A percentile compares a stretch with the other conserved stretches of the same genome.
These are phyloP conservation scores for Callitettix versicolor DNA, from an alignment of 1,140 invertebrate genomes.

Conservation along the genomic window DNA sequence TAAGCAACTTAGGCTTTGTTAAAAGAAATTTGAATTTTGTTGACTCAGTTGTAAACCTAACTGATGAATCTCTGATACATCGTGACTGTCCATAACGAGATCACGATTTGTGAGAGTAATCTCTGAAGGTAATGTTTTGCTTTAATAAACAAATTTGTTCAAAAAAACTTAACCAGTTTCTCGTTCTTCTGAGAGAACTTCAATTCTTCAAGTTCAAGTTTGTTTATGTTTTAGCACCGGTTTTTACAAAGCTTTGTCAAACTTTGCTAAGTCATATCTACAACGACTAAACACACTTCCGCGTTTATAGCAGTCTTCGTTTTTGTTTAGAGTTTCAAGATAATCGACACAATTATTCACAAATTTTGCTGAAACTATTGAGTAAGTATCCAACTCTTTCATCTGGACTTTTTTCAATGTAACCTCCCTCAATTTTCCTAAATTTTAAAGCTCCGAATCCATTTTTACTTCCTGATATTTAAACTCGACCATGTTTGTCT, in stretches of 20 bases:
- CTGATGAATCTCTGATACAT: slow-evolving; percentile 68
- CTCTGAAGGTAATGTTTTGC: slow-evolving; percentile 76
- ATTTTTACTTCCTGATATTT: slow-evolving; percentile 51
- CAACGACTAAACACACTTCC: slow-evolving; percentile 65
- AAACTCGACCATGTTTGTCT: slow-evolving; percentile 51
- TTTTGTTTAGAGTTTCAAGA: slow-evolving; percentile 18
- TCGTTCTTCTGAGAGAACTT: slow-evolving; percentile 57
- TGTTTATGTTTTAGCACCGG: slow-evolving; percentile 46
- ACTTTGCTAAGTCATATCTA: slow-evolving; percentile 59
- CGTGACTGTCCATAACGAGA: slow-evolving; percentile 70
- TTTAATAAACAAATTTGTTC: slow-evolving; percentile 70
- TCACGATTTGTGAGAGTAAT: slow-evolving; percentile 81
- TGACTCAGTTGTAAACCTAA: too few relatives aligned
- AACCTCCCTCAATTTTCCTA: slow-evolving; percentile 55
- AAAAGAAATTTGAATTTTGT: too few relatives aligned
- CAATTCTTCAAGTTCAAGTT: slow-evolving; percentile 57
- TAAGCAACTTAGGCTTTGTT: too few relatives aligned
- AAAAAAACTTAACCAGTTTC: slow-evolving; percentile 67
- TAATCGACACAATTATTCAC: slow-evolving; percentile 29
- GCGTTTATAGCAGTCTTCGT: slow-evolving; percentile 47
- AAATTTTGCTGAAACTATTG: slow-evolving; percentile 67
- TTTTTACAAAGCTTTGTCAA: slow-evolving; percentile 51
- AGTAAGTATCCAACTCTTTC: slow-evolving; percentile 65
- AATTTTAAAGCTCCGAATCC: slow-evolving; percentile 49
- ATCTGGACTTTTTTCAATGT: slow-evolving; percentile 68